These are phyloP conservation scores for Eulimnadia texana DNA, from an alignment of 1,140 invertebrate species.

Conservation along the genomic window DNA sequence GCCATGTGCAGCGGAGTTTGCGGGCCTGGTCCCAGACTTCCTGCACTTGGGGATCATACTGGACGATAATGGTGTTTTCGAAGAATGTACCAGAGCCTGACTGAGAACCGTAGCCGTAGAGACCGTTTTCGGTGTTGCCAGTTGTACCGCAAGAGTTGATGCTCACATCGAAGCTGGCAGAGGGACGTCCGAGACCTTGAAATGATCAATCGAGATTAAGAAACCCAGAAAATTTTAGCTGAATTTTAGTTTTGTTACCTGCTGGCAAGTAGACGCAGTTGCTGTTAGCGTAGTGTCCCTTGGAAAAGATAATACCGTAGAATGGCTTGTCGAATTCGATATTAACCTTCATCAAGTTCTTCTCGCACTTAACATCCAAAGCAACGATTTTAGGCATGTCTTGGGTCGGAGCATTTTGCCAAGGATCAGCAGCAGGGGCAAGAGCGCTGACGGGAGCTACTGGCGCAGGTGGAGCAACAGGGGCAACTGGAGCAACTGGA, in stretches of 20 bases:
- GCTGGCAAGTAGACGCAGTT: constrained; percentile 83
- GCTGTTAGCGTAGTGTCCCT: constrained; percentile 78
- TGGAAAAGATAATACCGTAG: constrained; percentile 85
- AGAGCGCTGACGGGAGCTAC: constrained; percentile 21
- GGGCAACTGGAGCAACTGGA: constrained; percentile 24
- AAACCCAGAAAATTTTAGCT: too few species aligned
- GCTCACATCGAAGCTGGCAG: constrained; percentile 78
- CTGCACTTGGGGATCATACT: constrained; percentile 88
- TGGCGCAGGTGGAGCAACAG: constrained; percentile 23
- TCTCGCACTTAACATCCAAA: constrained; percentile 85
- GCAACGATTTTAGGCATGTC: constrained; percentile 85
- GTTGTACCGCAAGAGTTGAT: constrained; percentile 81
- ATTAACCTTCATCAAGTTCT: constrained; percentile 82
- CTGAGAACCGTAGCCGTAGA: constrained; percentile 64
- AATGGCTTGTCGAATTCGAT: constrained; percentile 87
- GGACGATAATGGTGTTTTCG: constrained; percentile 86
- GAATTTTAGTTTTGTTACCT: constrained; percentile 29
- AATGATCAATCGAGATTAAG: too few species aligned
- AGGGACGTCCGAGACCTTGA: constrained; percentile 51
- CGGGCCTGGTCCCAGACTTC: constrained; percentile 92
- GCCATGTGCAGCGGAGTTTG: constrained; percentile 85
- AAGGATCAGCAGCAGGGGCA: constrained; percentile 44
- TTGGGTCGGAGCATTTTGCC: constrained; percentile 35
- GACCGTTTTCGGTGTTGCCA: constrained; percentile 74
- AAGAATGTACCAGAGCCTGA: constrained; percentile 81